Evolutionary conservation across 2,113 vertebrate species (phyloP), one percentile per base, ranked within the genome.

Genomic region (Esox niger): DNA sequence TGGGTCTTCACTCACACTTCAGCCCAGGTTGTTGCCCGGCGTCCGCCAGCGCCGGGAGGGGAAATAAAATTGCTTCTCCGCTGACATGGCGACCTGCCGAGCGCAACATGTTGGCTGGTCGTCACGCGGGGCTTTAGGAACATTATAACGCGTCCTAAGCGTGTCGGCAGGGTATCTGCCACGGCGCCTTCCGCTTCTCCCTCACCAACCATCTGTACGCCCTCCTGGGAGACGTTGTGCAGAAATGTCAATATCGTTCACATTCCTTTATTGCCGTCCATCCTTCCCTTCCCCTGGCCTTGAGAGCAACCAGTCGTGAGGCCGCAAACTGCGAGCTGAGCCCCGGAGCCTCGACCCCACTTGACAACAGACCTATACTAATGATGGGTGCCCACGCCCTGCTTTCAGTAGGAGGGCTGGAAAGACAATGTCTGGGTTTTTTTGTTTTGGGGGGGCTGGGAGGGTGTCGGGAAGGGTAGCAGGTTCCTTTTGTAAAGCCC

Each of bases 331-430:
- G 35, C 29, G 15, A 20, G 38, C 30, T 31, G 61, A 38, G 20
- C n/a, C 20, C 25, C n/a, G 25, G 6, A 35, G 62, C 58, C 57
- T 70, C 43, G 9, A 10, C 23, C 57, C 17, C 59, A 21, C 62
- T n/a, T 78, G 81, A 83, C 77, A 78, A 69, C 38, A 0, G 20
- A 74, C 69, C 58, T 67, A 80, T 79, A 79, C 72, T 79, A 67
- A 84, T 71, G 74, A 70, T 64, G 33, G 32, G 25, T 35, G 68
- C 68, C 71, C 68, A 75, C 70, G 9, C 73, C 79, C 81, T 77
- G 76, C 69, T 79, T 27, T 82, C 71, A 84, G 84, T 75, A 83
- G 76, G 79, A 75, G 82, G 66, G 46, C 68, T 15, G 43, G 1
- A 52, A 38, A 17, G 43, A 83, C 82, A 79, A 84, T 75, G 27